phyloP scores from a whole-genome alignment of 2,888 invertebrate species.

The Proisotoma minuta region DNA sequence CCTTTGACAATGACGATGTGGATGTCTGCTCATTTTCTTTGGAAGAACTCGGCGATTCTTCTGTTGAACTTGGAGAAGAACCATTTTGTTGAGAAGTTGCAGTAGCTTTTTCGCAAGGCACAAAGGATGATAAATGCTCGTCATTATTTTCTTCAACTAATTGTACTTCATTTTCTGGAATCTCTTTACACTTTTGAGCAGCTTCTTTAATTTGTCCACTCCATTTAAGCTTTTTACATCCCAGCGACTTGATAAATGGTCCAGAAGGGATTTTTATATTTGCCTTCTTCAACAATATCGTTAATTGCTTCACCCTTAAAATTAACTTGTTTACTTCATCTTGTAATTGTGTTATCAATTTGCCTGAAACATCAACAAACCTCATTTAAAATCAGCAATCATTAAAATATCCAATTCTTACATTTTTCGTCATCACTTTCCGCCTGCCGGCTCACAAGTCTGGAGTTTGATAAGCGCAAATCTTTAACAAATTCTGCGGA shows the following conservation, averaged over 20 bases:
- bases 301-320: slow-evolving; percentile 45
- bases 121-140: no score
- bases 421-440: slow-evolving; percentile 45
- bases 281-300: slow-evolving; percentile 38
- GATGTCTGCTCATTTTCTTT: no score
- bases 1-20: no score
- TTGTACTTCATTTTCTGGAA: no score
- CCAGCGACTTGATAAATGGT: slow-evolving; percentile 38
- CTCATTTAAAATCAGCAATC: neutral
- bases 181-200: no score
- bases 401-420: slow-evolving; percentile 13
- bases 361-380: slow-evolving; percentile 25
- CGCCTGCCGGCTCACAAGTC: slow-evolving; percentile 37
- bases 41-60: no score
- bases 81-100: no score
- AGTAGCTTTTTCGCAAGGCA: no score
- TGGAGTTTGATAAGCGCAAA: slow-evolving; percentile 43
- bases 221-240: slow-evolving; percentile 36
- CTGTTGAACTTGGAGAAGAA: no score
- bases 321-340: slow-evolving; percentile 47
- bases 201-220: no score
- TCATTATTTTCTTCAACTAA: no score
- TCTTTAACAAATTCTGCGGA: slow-evolving; percentile 45
- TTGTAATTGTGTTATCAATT: slow-evolving; percentile 43
- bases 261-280: slow-evolving; percentile 44